Evolutionary conservation across 1,140 invertebrate genomes (phyloP), one percentile per base, ranked within the genome.

Genomic region (Macrosteles quadrilineatus): DNA sequence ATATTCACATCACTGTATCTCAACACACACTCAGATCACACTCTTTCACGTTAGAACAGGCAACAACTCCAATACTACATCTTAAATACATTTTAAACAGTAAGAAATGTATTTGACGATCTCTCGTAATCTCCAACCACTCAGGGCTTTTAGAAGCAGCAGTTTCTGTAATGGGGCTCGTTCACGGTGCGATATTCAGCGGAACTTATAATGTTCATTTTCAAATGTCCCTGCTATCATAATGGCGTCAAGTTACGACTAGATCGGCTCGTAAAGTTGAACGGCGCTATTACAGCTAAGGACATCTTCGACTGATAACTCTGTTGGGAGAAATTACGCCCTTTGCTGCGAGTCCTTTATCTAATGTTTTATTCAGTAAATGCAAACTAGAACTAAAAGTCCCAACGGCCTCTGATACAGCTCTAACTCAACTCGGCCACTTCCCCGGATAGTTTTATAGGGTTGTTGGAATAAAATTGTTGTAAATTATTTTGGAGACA

Each of bases 191-290:
- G 47, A 50, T 50, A 50, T 50, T 50, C 21, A 50, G 4, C 6
- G 47, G n/a, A n/a, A 50, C 47, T 50, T 50, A 50, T 50, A 50
- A 50, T 50, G 47, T 50, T 50, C 47, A 50, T 50, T 50, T 50
- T 50, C 47, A 50, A 50, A 50, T 50, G 47, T 50, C 47, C 47
- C 21, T n/a, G 21, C 47, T 50, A 50, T 50, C 47, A 21, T 50
- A 50, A 50, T 50, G 47, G 47, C 21, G 47, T 4, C 14, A 19
- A 50, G 47, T 50, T 50, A 50, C 47, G 47, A 50, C 6, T 17
- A 50, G 47, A 50, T 17, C 14, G 47, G 4, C 14, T 50, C 47
- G 47, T 50, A 50, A 50, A 50, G 14, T 4, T 4, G 47, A 50
- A 50, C 47, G 47, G 47, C 47, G 47, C 47, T 50, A 50, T 50